Evolutionary conservation across 2,888 invertebrate species (phyloP).

Genomic region (Automeris io): DNA sequence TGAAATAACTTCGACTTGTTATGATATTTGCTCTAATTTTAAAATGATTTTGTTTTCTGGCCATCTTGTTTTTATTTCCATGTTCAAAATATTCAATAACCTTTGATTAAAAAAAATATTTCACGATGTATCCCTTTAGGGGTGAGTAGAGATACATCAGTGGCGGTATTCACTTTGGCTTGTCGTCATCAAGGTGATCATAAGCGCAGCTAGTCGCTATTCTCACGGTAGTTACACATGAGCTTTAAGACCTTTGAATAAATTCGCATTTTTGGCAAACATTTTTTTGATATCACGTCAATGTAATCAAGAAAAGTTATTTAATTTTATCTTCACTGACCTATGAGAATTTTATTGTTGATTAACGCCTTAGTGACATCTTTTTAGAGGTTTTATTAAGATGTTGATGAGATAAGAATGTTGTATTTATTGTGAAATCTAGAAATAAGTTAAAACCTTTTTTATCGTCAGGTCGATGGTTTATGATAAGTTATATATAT

Average conservation of each 20-base stretch:
- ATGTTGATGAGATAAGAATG: no score
- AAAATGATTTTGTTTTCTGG: constrained; percentile 22
- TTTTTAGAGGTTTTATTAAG: not conserved
- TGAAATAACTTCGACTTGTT: constrained; percentile 36
- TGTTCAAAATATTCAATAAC: constrained; percentile 3
- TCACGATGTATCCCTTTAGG: no score
- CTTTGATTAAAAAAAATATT: not conserved
- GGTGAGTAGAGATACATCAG: no score
- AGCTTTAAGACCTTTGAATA: not conserved
- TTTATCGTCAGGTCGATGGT: no score
- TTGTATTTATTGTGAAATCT: not conserved
- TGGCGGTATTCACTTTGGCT: no score
- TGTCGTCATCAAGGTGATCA: no score
- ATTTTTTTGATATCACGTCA: no score
- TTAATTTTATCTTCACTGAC: not conserved
- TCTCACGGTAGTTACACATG: no score
- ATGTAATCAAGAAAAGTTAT: not conserved
- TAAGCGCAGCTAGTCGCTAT: no score
- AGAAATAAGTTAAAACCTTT: not conserved
- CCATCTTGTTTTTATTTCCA: constrained; percentile 12
- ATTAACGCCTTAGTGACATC: constrained; percentile 2
- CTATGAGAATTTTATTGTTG: not conserved
- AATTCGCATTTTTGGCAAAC: not conserved
- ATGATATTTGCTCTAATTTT: constrained; percentile 46
- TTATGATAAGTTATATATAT: no score